A percentile compares a stretch with the other conserved stretches of the same genome.
phyloP scores from a whole-genome alignment of 2,113 vertebrate genomes.

The Scomber japonicus region DNA sequence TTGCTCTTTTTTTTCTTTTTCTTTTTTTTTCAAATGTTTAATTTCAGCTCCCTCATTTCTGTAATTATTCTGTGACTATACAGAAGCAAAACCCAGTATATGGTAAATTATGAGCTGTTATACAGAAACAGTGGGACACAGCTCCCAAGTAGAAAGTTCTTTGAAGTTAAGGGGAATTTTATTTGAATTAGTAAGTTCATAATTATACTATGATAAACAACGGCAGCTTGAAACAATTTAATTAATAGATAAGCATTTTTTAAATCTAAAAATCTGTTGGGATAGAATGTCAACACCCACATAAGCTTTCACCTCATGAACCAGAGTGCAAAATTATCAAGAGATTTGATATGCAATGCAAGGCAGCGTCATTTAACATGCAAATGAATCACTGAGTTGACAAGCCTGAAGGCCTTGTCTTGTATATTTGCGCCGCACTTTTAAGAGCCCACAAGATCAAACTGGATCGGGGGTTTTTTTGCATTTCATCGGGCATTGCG shows the following conservation, averaged over 20 bases:
- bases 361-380: slow-evolving; percentile 3
- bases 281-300: background rate
- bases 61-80: slow-evolving; percentile 36
- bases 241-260: background rate
- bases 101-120: slow-evolving; percentile 61
- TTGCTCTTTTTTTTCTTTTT: slow-evolving; percentile 19
- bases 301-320: slow-evolving; percentile 12
- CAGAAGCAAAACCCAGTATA: slow-evolving; percentile 42
- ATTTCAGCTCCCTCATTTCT: slow-evolving; percentile 45
- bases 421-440: slow-evolving; percentile 6
- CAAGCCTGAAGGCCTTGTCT: slow-evolving; percentile 3
- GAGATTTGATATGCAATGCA: slow-evolving; percentile 27
- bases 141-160: background rate
- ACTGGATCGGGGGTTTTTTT: slow-evolving; percentile 15
- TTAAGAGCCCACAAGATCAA: slow-evolving; percentile 41
- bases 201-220: background rate
- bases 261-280: slow-evolving; percentile 6
- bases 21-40: slow-evolving; percentile 20
- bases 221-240: background rate
- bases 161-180: background rate
- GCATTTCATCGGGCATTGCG: slow-evolving; percentile 28
- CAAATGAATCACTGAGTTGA: slow-evolving; percentile 34
- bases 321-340: background rate
- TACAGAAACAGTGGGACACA: slow-evolving; percentile 48
- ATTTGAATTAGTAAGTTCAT: background rate